phyloP scores from a whole-genome alignment of 2,888 invertebrate species.

The Parthenolecanium corni region DNA sequence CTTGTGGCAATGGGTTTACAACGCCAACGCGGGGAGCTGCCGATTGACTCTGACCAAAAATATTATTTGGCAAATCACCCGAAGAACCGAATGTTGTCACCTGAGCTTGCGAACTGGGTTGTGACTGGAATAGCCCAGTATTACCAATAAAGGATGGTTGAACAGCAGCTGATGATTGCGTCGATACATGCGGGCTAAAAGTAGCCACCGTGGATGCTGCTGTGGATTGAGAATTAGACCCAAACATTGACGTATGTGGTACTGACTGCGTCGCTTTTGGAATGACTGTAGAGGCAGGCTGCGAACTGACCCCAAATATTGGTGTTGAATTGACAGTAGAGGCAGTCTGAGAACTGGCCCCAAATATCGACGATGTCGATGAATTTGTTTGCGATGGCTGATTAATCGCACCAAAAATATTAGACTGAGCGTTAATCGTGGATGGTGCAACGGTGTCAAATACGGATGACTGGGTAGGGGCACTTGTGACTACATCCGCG shows the following conservation, averaged over 20 bases:
- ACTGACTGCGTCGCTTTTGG: background rate
- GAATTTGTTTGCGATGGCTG: background rate
- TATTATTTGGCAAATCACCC: background rate
- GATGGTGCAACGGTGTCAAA: background rate
- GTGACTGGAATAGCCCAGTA: background rate
- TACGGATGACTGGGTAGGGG: background rate
- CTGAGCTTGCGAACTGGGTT: conserved; percentile 5
- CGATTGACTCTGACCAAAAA: background rate
- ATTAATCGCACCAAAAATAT: background rate
- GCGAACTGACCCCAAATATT: background rate
- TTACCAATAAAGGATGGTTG: background rate
- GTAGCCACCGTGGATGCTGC: background rate
- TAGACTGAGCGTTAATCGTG: background rate
- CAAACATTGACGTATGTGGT: background rate
- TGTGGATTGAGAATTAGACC: background rate
- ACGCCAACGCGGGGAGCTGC: background rate
- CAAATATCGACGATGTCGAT: background rate
- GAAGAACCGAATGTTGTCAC: background rate
- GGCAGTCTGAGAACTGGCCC: background rate
- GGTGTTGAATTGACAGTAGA: too few relatives aligned
- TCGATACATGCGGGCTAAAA: background rate
- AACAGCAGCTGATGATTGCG: background rate
- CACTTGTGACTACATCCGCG: background rate
- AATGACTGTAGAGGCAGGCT: background rate
- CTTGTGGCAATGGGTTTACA: background rate